These are phyloP conservation scores for Phaonia tiefii DNA, from an alignment of 2,888 invertebrate genomes.

Conservation along the genomic window DNA sequence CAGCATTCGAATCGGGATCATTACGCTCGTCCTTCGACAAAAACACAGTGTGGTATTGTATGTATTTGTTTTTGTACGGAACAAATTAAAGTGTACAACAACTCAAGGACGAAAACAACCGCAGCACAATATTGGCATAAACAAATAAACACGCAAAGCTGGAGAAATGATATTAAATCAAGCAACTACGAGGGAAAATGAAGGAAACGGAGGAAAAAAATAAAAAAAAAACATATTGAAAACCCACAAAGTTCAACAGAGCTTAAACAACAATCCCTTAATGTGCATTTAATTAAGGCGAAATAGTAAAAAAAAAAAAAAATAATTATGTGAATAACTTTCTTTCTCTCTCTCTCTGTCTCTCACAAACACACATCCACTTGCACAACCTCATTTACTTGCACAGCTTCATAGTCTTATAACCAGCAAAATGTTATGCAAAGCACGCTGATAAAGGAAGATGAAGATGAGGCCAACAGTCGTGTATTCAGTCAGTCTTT, in stretches of 20 bases:
- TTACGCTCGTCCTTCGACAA: no score
- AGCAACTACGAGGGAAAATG: neutral
- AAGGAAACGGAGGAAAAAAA: neutral
- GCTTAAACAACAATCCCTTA: slow-evolving; percentile 61
- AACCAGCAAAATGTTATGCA: slow-evolving; percentile 18
- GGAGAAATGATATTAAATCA: neutral
- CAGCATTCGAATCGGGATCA: no score
- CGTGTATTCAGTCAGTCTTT: neutral
- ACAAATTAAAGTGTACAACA: slow-evolving; percentile 13
- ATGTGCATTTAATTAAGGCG: slow-evolving; percentile 68
- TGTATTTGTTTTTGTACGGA: no score
- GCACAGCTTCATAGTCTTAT: neutral
- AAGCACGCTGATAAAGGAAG: neutral
- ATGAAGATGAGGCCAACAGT: neutral
- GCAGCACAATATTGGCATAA: neutral
- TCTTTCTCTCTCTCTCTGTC: neutral
- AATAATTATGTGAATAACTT: slow-evolving; percentile 23
- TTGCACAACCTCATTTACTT: no score
- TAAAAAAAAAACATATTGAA: slow-evolving; percentile 40
- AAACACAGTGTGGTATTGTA: no score
- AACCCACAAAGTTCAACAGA: slow-evolving; percentile 64
- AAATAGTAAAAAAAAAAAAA: slow-evolving; percentile 50
- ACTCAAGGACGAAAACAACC: slow-evolving; percentile 13
- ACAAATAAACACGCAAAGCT: slow-evolving; percentile 9
- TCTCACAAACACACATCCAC: neutral